These are phyloP conservation scores for Styela clava DNA, from an alignment of 23 tunicate genomes.

Conservation along the genomic window DNA sequence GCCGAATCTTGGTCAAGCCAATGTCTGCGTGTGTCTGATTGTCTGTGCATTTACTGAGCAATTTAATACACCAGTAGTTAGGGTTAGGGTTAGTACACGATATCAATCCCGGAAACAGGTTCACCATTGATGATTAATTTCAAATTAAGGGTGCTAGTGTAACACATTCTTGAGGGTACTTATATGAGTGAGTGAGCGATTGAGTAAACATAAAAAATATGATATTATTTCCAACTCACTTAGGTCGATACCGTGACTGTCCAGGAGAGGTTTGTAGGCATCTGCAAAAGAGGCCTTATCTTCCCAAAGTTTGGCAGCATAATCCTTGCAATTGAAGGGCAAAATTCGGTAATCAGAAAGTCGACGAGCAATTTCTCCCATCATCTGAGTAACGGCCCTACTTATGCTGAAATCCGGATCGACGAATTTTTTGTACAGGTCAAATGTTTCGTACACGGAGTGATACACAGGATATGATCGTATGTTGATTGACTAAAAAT, in stretches of 20 bases:
- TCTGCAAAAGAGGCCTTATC: constrained; percentile 15
- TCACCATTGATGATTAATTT: too few relatives aligned
- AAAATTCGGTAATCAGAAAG: constrained; percentile 34
- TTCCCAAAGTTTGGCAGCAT: constrained; percentile 22
- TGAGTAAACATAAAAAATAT: too few relatives aligned
- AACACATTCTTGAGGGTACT: too few relatives aligned
- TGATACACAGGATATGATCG: constrained; percentile 52
- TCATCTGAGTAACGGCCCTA: constrained; percentile 31
- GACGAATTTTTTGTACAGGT: constrained; percentile 34
- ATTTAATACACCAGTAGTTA: too few relatives aligned
- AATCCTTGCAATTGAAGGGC: constrained; percentile 30
- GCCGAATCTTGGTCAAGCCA: too few relatives aligned
- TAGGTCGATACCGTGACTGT: constrained; percentile 38
- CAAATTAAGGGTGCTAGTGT: too few relatives aligned
- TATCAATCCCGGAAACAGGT: too few relatives aligned
- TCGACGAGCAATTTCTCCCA: constrained; percentile 35
- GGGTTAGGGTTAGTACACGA: too few relatives aligned
- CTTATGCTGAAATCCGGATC: constrained; percentile 53
- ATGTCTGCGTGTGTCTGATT: too few relatives aligned
- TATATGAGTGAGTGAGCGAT: too few relatives aligned
- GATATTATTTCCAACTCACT: too few relatives aligned
- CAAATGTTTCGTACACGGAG: constrained; percentile 67
- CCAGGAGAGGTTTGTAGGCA: constrained; percentile 28
- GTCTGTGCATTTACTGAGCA: too few relatives aligned
- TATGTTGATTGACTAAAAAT: constrained; percentile 40